Conservation (phyloP, 1,140 invertebrate species). For the Colletes latitarsis region DNA sequence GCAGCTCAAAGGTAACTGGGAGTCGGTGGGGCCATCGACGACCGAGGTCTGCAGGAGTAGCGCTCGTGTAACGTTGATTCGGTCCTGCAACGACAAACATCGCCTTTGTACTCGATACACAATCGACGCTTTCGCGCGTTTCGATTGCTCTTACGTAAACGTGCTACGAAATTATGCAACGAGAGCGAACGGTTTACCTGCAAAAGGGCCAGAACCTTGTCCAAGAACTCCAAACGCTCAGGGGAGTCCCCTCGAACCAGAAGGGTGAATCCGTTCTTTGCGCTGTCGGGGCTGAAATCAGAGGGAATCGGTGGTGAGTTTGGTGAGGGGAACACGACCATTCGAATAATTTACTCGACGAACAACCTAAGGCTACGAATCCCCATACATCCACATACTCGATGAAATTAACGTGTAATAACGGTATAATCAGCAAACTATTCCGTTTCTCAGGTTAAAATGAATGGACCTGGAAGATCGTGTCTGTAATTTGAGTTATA, state of each 20-base stretch:
- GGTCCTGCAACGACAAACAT: slow-evolving; percentile 51
- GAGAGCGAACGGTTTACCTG: slow-evolving; percentile 58
- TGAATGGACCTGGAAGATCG: too few relatives aligned
- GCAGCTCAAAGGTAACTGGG: slow-evolving; percentile 68
- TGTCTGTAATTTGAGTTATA: too few relatives aligned
- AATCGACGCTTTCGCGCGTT: background rate
- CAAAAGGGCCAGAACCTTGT: slow-evolving; percentile 69
- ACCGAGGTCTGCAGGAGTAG: slow-evolving; percentile 60
- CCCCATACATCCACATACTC: too few relatives aligned
- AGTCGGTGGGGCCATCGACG: slow-evolving; percentile 58
- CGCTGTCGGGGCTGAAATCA: slow-evolving; percentile 67
- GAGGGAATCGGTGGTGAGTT: background rate
- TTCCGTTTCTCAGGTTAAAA: too few relatives aligned
- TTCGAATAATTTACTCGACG: too few relatives aligned
- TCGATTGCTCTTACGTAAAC: background rate
- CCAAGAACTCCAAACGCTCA: slow-evolving; percentile 70
- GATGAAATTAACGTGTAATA: too few relatives aligned
- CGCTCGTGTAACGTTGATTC: slow-evolving; percentile 64
- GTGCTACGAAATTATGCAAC: background rate
- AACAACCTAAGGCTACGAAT: too few relatives aligned
- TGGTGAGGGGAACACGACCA: too few relatives aligned
- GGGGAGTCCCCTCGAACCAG: slow-evolving; percentile 64
- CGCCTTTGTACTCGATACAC: background rate
- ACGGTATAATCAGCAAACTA: too few relatives aligned
- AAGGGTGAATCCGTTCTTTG: slow-evolving; percentile 72